A percentile compares a stretch with the other conserved stretches of the same genome.
These are phyloP conservation scores for Agriopis aurantiaria DNA, from an alignment of 2,888 invertebrate genomes.

Conservation along the genomic window DNA sequence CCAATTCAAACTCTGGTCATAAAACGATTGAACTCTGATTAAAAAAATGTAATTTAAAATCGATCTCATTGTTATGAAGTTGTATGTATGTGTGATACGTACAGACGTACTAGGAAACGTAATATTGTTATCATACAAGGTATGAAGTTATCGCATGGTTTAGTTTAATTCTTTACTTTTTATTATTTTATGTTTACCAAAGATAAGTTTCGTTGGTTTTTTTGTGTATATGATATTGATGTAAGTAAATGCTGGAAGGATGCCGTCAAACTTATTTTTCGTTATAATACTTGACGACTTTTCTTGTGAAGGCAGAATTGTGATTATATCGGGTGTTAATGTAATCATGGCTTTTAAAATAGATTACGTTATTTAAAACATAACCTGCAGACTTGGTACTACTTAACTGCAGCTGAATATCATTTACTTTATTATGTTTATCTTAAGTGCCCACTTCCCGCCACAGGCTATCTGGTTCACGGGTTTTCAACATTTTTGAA, in stretches of 20 bases:
- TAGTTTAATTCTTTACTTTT: constrained; percentile 37
- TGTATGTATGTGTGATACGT: constrained; percentile 66
- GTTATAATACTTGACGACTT: constrained; percentile 4
- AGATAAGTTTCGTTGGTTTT: constrained; percentile 75
- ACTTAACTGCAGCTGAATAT: too few relatives aligned
- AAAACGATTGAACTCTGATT: constrained; percentile 76
- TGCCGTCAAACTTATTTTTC: constrained; percentile 10
- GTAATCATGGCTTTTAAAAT: background rate
- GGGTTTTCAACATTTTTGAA: too few relatives aligned
- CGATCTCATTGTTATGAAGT: constrained; percentile 85
- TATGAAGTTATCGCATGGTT: constrained; percentile 79
- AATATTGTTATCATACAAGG: constrained; percentile 86
- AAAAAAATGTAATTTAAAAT: constrained; percentile 74
- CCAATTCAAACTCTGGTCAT: constrained; percentile 57
- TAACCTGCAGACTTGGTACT: constrained; percentile 47
- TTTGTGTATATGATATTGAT: constrained; percentile 40
- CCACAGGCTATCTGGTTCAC: too few relatives aligned
- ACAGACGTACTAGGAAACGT: constrained; percentile 64
- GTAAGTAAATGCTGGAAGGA: constrained; percentile 26
- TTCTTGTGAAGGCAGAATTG: constrained; percentile 23
- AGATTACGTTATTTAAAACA: background rate
- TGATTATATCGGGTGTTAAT: constrained; percentile 31
- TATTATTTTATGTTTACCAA: constrained; percentile 73
- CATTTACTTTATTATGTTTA: too few relatives aligned
- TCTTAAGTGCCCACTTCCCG: too few relatives aligned